Conservation (phyloP, 2,113 vertebrate species). For the Mormyrus lacerda region DNA sequence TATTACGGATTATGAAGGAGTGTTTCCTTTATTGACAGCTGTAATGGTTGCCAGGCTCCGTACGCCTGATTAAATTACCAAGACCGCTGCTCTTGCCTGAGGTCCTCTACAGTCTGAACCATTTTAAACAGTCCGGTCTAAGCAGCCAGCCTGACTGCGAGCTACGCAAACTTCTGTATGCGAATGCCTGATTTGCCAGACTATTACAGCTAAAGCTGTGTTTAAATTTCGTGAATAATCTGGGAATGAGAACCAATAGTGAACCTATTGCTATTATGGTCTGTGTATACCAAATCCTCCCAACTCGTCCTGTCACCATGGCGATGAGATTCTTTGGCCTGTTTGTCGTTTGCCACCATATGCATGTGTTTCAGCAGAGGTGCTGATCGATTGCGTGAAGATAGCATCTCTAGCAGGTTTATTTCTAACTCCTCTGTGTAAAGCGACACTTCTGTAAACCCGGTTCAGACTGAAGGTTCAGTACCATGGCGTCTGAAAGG, state of each 20-base stretch:
- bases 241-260: background rate
- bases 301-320: background rate
- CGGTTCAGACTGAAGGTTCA: slow-evolving; percentile 52
- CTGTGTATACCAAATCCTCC: background rate
- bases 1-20: background rate
- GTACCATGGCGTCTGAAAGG: slow-evolving; percentile 47
- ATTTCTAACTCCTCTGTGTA: slow-evolving; percentile 33
- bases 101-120: background rate
- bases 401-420: no score
- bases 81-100: background rate
- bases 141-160: background rate
- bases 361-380: background rate
- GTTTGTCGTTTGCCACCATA: background rate
- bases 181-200: background rate
- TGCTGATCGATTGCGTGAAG: background rate
- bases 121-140: background rate
- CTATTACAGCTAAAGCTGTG: background rate
- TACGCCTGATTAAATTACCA: background rate
- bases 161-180: background rate
- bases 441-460: slow-evolving; percentile 36
- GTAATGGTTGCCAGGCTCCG: background rate
- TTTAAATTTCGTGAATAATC: background rate
- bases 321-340: background rate
- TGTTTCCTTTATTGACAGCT: background rate
- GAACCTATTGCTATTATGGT: background rate